Conservation (phyloP, 1,140 invertebrate genomes). For the Artemia franciscana region DNA sequence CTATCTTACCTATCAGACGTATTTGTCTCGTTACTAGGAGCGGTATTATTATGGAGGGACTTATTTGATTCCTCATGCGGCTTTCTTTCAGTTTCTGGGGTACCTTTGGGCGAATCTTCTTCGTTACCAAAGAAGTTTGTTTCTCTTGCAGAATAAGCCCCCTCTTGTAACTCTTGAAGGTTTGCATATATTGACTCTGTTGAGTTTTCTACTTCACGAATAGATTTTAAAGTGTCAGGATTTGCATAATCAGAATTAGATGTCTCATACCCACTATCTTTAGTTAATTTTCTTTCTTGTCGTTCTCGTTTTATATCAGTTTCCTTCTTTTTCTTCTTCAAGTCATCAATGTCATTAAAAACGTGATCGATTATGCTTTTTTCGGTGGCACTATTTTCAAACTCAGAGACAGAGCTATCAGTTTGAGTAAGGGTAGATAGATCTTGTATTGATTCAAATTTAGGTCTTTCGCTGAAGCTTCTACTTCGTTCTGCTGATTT, state of each 20-base stretch:
- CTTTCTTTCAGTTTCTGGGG: neutral
- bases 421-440: neutral
- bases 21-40: too few relatives aligned
- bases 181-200: neutral
- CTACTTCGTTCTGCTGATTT: slow-evolving; percentile 2
- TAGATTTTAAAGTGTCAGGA: neutral
- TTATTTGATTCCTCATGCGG: too few relatives aligned
- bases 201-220: neutral
- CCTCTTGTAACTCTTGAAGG: neutral
- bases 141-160: neutral
- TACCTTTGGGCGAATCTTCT: neutral
- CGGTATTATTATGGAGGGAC: too few relatives aligned
- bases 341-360: neutral
- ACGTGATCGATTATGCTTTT: neutral
- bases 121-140: neutral
- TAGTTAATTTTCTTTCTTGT: neutral
- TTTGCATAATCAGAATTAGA: neutral
- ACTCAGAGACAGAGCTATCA: neutral
- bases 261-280: neutral
- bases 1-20: too few relatives aligned
- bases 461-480: slow-evolving; percentile 8
- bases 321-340: neutral
- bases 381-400: neutral
- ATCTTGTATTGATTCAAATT: neutral
- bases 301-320: neutral